Base-by-base conservation (phyloP, 2,888 invertebrate species). In the Poecilus cupreus region DNA sequence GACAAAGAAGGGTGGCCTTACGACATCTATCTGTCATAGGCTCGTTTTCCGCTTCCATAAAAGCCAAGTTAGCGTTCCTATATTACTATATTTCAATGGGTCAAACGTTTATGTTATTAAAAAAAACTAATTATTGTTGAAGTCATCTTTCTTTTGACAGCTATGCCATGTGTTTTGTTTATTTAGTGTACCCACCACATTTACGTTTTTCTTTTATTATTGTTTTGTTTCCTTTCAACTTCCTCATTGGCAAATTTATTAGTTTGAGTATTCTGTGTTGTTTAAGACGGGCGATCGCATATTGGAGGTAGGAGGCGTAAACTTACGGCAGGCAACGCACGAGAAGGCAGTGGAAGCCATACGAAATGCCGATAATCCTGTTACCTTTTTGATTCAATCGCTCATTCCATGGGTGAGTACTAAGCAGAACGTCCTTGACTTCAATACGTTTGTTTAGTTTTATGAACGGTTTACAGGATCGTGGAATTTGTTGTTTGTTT, bases 301-400 rank as follows among this genome's bases (percentile, higher is more conserved):
- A 85, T 90, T 97, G 83, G 96, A 97, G 88, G 97, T 99, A 26
- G 97, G 97, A 87, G 97, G 97, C 8, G 92, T 94, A 26, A 97
- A 98, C 90, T 93, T 99, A 74, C 91, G 97, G 82, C 94, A 96
- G 83, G 97, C 98, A 5, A 96, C 96, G 84, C 98, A 99, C 87
- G 98, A 98, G 87, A 92, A 94, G 84, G 98, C 98, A 0, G 98
- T 99, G 10, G 95, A 97, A 89, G 95, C 97, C 8, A 99, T 99
- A 87, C 94, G 97, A 88, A 95, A 95, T 77, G 96, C 98, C 16
- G 94, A 95, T 20, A 96, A 96, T 88, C 95, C 95, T 75, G 97
- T 99, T 83, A 93, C 93, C 37, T 95, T 99, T 87, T 93, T 97
- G 46, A 96, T 99, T 60, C 98, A 99, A 90, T 94, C 94, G 81